Evolutionary conservation across 2,797 vertebrate species (phyloP), one percentile per base, ranked within the genome.

Genomic region (Pantherophis alleghaniensis): DNA sequence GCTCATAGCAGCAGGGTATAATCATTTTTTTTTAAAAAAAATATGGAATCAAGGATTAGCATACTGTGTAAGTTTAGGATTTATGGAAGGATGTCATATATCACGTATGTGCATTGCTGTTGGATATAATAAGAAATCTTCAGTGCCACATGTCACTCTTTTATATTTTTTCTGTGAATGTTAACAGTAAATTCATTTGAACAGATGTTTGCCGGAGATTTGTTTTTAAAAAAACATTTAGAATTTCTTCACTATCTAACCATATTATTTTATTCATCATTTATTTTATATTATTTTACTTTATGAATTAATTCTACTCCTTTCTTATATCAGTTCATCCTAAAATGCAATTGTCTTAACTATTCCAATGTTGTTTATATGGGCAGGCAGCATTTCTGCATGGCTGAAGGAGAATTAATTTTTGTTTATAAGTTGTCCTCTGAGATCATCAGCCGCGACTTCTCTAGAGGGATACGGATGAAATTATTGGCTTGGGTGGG

Each of bases 11-110:
- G 92, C 94, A 96, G 94, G 95, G 86, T 95, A 96, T 97, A 97
- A 97, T 95, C 96, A 51, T 97, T 97, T 96, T 74, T 7, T 96
- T 74, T 7, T 96, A 97, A 95, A 96, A 97, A 97, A 97, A 96
- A 96, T 96, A 95, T 96, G 94, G 97, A 97, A 97, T 95, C 93
- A 92, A 96, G 92, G 92, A 96, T 96, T 96, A 96, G 94, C 90
- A 96, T 95, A 95, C 94, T 95, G 92, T 96, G 95, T 96, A 96
- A 96, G 96, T 96, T 97, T 96, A 95, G 95, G 94, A 97, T 96
- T 97, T 97, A 96, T 91, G 95, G 94, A 93, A 95, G 87, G 95
- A 94, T 94, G 95, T 96, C 91, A 93, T 96, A 95, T 96, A 94
- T 96, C 93, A 96, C 61, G 89, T 93, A 95, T 89, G 93, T 94